These are phyloP conservation scores for Saturnia japonica DNA, from an alignment of 2,888 invertebrate species.

Conservation along the genomic window DNA sequence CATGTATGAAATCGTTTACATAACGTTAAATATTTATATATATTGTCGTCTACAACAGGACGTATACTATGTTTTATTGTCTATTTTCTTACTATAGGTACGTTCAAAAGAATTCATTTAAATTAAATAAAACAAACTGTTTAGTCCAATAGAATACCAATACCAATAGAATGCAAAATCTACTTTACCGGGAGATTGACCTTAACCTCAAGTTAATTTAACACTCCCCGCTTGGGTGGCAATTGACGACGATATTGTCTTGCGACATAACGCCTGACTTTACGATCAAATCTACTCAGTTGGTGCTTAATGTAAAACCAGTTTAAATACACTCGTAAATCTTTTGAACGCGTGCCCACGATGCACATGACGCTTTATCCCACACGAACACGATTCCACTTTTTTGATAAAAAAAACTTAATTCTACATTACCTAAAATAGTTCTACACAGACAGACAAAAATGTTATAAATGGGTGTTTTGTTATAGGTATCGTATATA, in stretches of 20 bases:
- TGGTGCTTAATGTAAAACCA: slow-evolving; percentile 77
- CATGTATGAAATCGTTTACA: not conserved
- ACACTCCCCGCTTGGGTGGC: slow-evolving; percentile 69
- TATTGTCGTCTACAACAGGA: not conserved
- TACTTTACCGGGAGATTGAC: slow-evolving; percentile 20
- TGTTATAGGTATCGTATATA: no score
- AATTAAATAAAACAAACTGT: not conserved
- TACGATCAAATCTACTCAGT: slow-evolving; percentile 76
- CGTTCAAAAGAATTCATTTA: not conserved
- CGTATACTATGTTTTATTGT: not conserved
- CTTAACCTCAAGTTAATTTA: slow-evolving; percentile 71
- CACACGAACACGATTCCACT: slow-evolving; percentile 29
- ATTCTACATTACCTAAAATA: no score
- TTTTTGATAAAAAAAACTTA: not conserved
- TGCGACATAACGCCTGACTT: slow-evolving; percentile 70
- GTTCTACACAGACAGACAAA: no score
- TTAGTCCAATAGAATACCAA: slow-evolving; percentile 18
- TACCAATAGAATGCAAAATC: slow-evolving; percentile 13
- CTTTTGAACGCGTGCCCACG: slow-evolving; percentile 68
- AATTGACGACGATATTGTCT: slow-evolving; percentile 73
- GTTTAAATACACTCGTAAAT: slow-evolving; percentile 80
- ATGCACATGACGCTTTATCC: slow-evolving; percentile 14
- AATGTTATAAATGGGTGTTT: no score
- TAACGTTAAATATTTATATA: not conserved
- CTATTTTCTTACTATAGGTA: not conserved